Evolutionary conservation across 1,140 invertebrate species (phyloP).

Genomic region (Trigoniulus corallinus): DNA sequence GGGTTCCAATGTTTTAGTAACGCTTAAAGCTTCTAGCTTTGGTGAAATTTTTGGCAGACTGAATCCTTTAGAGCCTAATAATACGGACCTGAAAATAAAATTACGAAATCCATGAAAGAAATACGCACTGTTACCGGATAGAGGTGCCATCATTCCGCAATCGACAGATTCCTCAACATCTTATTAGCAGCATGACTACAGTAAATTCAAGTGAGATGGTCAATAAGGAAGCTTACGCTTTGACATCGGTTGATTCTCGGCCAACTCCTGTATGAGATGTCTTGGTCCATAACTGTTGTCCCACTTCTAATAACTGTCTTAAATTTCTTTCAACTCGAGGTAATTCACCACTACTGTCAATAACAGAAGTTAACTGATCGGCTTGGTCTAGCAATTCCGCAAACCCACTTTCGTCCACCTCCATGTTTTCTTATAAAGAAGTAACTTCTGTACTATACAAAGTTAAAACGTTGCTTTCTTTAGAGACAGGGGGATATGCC

Average conservation of each 20-base stretch:
- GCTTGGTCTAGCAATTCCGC: conserved; percentile 74
- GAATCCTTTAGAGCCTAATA: conserved; percentile 79
- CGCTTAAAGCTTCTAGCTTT: conserved; percentile 70
- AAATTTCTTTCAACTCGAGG: conserved; percentile 70
- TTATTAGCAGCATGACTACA: no score
- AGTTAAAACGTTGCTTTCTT: no score
- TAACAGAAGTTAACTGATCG: conserved; percentile 71
- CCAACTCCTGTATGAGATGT: conserved; percentile 51
- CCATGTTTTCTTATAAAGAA: no score
- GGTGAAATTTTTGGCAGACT: conserved; percentile 82
- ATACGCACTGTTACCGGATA: neutral
- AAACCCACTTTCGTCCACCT: conserved; percentile 40
- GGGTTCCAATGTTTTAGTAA: conserved; percentile 60
- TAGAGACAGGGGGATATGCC: no score
- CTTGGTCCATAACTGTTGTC: conserved; percentile 69
- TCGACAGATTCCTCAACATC: no score
- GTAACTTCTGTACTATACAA: no score
- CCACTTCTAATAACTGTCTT: conserved; percentile 77
- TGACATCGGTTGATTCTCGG: conserved; percentile 57
- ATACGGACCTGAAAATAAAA: conserved; percentile 52
- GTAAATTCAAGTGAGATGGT: neutral
- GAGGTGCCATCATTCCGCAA: no score
- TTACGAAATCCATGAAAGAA: neutral
- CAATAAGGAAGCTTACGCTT: conserved; percentile 51
- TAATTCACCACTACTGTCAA: conserved; percentile 58